phyloP scores from a whole-genome alignment of 2,797 vertebrate genomes.

The Limnodromus scolopaceus region DNA sequence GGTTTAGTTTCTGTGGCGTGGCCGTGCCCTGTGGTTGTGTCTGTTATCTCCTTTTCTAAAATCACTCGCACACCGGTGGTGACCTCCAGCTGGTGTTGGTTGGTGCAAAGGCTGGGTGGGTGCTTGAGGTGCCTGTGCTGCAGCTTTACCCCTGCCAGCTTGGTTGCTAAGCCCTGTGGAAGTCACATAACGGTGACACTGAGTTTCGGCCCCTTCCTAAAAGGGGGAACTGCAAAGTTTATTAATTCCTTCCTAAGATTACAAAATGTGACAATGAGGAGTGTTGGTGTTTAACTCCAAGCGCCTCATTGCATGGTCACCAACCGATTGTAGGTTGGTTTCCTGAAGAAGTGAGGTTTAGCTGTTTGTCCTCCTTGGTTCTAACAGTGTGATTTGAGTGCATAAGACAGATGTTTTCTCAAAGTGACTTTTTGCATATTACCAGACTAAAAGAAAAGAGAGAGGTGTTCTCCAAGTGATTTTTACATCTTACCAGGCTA shows the following conservation, averaged over 20 bases:
- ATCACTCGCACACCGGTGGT: fast-evolving
- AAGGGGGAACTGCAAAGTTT: background rate
- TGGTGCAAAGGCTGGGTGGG: background rate
- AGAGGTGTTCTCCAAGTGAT: background rate
- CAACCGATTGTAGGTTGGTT: background rate
- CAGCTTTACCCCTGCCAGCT: fast-evolving
- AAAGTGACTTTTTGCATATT: background rate
- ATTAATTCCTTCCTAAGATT: background rate
- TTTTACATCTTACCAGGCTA: background rate
- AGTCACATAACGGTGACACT: background rate
- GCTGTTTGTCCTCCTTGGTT: background rate
- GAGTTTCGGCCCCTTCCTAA: background rate
- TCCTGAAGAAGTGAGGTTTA: background rate
- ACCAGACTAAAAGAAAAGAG: background rate
- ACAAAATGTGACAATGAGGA: background rate
- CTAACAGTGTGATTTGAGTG: too few species aligned
- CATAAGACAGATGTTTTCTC: background rate
- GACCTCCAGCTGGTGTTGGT: fast-evolving
- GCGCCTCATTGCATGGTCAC: fast-evolving
- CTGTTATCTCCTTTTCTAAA: background rate
- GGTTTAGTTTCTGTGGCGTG: background rate
- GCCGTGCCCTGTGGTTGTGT: fast-evolving
- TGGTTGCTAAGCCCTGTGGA: fast-evolving
- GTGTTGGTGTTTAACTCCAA: background rate
- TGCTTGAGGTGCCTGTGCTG: too few species aligned